Evolutionary conservation across 2,797 vertebrate genomes (phyloP).

Genomic region (Saxicola maurus): DNA sequence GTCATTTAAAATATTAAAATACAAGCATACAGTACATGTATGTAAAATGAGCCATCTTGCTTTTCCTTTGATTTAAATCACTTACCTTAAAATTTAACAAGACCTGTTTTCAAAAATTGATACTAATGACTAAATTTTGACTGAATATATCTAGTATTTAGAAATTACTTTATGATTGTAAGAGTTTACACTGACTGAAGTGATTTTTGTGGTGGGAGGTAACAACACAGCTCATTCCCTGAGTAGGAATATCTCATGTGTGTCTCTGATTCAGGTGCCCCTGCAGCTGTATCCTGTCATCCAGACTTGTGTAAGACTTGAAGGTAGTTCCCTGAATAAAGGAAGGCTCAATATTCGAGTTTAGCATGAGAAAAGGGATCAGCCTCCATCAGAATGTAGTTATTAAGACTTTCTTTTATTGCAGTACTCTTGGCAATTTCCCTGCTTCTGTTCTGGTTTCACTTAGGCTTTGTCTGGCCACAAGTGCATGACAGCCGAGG

Average conservation of each 20-base stretch:
- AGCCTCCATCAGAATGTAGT: constrained; percentile 4
- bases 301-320: background rate
- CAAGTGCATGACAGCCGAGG: constrained; percentile 18
- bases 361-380: background rate
- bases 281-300: background rate
- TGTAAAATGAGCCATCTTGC: background rate
- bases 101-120: background rate
- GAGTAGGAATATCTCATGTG: background rate
- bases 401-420: constrained; percentile 35
- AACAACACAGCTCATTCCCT: background rate
- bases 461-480: constrained; percentile 49
- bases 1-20: background rate
- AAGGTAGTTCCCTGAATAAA: background rate
- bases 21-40: background rate
- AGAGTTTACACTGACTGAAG: background rate
- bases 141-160: background rate
- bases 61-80: background rate
- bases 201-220: background rate
- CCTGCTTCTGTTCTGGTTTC: constrained; percentile 54
- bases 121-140: background rate
- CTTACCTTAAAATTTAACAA: background rate
- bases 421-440: constrained; percentile 13
- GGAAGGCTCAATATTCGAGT: background rate
- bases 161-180: background rate
- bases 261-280: background rate